Percentiles rank a stretch among this genome's conserved stretches.
These are phyloP conservation scores for Alitta virens DNA, from an alignment of 2,888 invertebrate species.

Conservation along the genomic window DNA sequence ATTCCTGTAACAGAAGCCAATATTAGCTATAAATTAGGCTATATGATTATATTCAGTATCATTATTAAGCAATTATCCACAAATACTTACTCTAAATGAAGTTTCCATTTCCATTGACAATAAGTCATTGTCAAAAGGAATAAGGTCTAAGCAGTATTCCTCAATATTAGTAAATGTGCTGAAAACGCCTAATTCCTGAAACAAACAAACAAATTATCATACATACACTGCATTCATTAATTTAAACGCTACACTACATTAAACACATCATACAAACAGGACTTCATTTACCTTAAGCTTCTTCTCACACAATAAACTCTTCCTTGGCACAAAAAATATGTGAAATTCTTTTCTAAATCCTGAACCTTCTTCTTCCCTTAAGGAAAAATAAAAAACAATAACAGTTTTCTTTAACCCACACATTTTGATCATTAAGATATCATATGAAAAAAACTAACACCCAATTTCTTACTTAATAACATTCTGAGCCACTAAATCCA, in stretches of 20 bases:
- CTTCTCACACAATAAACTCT: slow-evolving; percentile 82
- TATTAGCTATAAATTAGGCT: neutral
- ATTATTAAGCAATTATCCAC: neutral
- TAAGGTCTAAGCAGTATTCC: slow-evolving; percentile 83
- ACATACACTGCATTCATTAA: no score
- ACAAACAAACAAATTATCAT: slow-evolving; percentile 13
- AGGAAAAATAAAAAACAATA: no score
- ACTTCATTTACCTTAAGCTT: slow-evolving; percentile 66
- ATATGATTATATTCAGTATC: no score
- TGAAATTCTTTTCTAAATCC: slow-evolving; percentile 73
- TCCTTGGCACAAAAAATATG: slow-evolving; percentile 84
- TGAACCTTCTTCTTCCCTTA: slow-evolving; percentile 59
- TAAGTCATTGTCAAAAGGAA: slow-evolving; percentile 88
- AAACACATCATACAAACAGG: neutral
- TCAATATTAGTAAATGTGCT: slow-evolving; percentile 74
- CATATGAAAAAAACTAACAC: no score
- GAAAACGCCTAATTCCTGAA: slow-evolving; percentile 74
- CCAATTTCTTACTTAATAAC: slow-evolving; percentile 62
- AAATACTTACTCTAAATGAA: slow-evolving; percentile 58
- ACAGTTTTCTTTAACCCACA: no score
- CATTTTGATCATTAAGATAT: no score
- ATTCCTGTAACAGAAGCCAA: slow-evolving; percentile 64
- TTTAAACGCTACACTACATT: no score
- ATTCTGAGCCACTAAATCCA: slow-evolving; percentile 82
- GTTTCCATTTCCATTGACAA: slow-evolving; percentile 86